Conservation (phyloP, 2,888 invertebrate species). For the Leptopilina syphax region DNA sequence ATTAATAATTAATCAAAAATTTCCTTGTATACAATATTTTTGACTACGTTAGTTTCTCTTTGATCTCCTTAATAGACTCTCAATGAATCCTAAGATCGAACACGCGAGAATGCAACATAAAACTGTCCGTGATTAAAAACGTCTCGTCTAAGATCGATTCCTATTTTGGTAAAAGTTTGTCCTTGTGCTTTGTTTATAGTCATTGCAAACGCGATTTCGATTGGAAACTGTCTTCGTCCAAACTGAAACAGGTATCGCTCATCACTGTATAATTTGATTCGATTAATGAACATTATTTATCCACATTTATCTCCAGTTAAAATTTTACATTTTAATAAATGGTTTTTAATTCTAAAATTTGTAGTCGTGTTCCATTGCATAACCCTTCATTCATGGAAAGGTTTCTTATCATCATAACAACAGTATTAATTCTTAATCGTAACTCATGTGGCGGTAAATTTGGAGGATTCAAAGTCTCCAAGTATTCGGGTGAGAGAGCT, state of each 20-base stretch:
- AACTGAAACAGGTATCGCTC: conserved; percentile 43
- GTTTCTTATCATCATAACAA: conserved; percentile 48
- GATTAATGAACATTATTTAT: conserved; percentile 46
- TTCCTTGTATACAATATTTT: not conserved
- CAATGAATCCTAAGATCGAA: conserved; percentile 49
- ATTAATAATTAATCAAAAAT: not conserved
- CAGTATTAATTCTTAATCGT: conserved; percentile 45
- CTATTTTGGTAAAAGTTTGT: conserved; percentile 51
- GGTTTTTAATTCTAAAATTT: conserved; percentile 43
- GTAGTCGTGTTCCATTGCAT: conserved; percentile 44
- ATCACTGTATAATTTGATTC: conserved; percentile 41
- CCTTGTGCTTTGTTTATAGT: conserved; percentile 56
- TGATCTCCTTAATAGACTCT: conserved; percentile 8
- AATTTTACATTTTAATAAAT: conserved; percentile 46
- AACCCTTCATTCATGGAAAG: conserved; percentile 36
- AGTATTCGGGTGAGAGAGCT: conserved; percentile 40
- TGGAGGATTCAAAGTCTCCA: conserved; percentile 47
- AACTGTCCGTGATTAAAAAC: conserved; percentile 54
- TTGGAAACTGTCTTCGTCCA: conserved; percentile 50
- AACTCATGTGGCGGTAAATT: conserved; percentile 52
- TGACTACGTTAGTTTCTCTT: not conserved
- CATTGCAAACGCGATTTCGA: conserved; percentile 53
- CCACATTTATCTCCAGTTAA: conserved; percentile 44
- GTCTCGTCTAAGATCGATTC: conserved; percentile 48
- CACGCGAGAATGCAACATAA: conserved; percentile 50